These are phyloP conservation scores for Ectemnius cavifrons DNA, from an alignment of 2,888 invertebrate genomes.

Conservation along the genomic window DNA sequence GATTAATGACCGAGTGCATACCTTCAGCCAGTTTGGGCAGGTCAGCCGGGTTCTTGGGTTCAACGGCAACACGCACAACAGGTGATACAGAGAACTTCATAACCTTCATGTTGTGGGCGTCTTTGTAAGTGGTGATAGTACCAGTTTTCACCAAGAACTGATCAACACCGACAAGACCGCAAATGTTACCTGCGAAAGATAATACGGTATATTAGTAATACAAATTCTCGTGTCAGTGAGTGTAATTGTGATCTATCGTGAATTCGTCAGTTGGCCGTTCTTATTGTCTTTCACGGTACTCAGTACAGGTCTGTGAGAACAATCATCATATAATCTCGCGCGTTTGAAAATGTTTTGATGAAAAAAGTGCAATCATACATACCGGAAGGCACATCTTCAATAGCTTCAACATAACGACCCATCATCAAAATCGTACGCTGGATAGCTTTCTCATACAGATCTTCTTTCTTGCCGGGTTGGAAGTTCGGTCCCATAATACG, in stretches of 20 bases:
- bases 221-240: neutral
- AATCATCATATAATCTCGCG: constrained; percentile 63
- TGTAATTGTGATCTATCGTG: constrained; percentile 1
- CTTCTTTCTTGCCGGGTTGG: constrained; percentile 98
- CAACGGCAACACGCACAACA: constrained; percentile 99
- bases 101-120: constrained; percentile 99
- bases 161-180: constrained; percentile 99
- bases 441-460: constrained; percentile 98
- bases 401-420: constrained; percentile 99
- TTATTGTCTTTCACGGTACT: constrained; percentile 52
- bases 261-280: constrained; percentile 58
- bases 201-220: neutral
- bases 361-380: neutral
- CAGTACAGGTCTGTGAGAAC: constrained; percentile 73
- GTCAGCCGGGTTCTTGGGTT: constrained; percentile 99
- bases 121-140: constrained; percentile 99
- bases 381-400: constrained; percentile 98
- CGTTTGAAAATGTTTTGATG: neutral
- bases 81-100: constrained; percentile 99
- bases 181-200: constrained; percentile 90
- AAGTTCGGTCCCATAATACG: constrained; percentile 99
- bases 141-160: constrained; percentile 99
- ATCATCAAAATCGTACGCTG: constrained; percentile 99
- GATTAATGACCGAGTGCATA: constrained; percentile 32
- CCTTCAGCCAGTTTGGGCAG: constrained; percentile 98